A percentile compares a stretch with the other conserved stretches of the same genome.
Evolutionary conservation across 2,797 vertebrate species (phyloP).

Genomic region (Gila robusta): DNA sequence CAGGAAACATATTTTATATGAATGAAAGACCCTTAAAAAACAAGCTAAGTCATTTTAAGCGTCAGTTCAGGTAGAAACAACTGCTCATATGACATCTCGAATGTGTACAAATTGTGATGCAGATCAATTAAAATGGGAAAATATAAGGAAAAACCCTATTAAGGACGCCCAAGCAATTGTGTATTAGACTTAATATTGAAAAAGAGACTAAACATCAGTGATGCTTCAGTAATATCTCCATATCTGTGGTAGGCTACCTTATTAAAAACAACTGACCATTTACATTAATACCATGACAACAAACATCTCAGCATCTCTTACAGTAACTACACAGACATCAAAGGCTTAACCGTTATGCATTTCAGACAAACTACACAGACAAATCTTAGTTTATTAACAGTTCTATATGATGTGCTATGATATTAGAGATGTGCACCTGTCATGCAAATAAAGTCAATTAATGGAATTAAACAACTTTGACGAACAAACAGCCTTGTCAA

Average conservation of each 20-base stretch:
- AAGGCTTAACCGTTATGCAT: background rate
- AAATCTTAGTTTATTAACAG: background rate
- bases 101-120: background rate
- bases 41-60: background rate
- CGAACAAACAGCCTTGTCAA: background rate
- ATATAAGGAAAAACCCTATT: background rate
- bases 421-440: background rate
- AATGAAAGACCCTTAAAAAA: background rate
- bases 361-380: background rate
- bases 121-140: background rate
- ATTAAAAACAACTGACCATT: background rate
- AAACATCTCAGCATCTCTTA: constrained; percentile 26
- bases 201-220: background rate
- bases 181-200: background rate
- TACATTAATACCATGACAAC: constrained; percentile 46
- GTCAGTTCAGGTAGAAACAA: background rate
- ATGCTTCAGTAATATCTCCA: background rate
- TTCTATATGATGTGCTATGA: background rate
- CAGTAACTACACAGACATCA: background rate
- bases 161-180: background rate
- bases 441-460: background rate
- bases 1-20: background rate
- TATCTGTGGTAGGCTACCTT: background rate
- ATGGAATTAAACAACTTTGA: background rate
- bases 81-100: background rate